A percentile compares a stretch with the other conserved stretches of the same genome.
phyloP scores from a whole-genome alignment of 1,140 invertebrate species.

The Anastrepha obliqua region DNA sequence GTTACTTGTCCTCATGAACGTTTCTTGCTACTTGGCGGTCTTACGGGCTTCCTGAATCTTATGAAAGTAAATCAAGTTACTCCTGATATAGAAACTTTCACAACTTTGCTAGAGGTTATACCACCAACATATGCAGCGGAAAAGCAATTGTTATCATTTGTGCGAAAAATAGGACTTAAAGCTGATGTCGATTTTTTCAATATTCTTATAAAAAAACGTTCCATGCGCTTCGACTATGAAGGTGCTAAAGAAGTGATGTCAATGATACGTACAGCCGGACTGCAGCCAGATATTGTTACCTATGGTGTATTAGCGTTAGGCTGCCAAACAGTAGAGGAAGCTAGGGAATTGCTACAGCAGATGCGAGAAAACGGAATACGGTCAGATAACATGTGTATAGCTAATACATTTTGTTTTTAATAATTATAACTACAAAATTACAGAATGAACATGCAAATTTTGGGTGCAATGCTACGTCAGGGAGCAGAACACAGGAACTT shows the following conservation, averaged over 20 bases:
- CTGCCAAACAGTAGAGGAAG: constrained; percentile 80
- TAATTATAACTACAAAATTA: constrained; percentile 61
- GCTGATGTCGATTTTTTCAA: constrained; percentile 90
- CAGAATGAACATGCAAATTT: constrained; percentile 82
- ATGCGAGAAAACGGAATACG: constrained; percentile 81
- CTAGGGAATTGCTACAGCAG: constrained; percentile 79
- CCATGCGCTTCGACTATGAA: constrained; percentile 79
- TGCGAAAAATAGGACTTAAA: constrained; percentile 78
- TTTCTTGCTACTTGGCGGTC: constrained; percentile 88
- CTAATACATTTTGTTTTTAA: too few relatives aligned
- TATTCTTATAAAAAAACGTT: constrained; percentile 87
- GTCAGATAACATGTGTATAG: constrained; percentile 70
- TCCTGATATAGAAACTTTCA: constrained; percentile 88
- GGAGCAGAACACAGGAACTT: constrained; percentile 79
- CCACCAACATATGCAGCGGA: constrained; percentile 81
- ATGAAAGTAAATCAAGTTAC: constrained; percentile 81
- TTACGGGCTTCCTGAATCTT: constrained; percentile 81
- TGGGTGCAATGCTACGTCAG: constrained; percentile 81
- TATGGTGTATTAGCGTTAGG: constrained; percentile 89
- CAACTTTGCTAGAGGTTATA: constrained; percentile 83
- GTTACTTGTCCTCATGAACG: constrained; percentile 79
- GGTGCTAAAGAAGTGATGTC: constrained; percentile 80
- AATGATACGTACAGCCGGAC: constrained; percentile 78
- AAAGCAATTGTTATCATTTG: constrained; percentile 78
- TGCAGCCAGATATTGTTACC: constrained; percentile 86